Percentiles rank a stretch among this genome's conserved stretches.
phyloP scores from a whole-genome alignment of 35 echinoderm and acorn worm species.

The Lytechinus variegatus region DNA sequence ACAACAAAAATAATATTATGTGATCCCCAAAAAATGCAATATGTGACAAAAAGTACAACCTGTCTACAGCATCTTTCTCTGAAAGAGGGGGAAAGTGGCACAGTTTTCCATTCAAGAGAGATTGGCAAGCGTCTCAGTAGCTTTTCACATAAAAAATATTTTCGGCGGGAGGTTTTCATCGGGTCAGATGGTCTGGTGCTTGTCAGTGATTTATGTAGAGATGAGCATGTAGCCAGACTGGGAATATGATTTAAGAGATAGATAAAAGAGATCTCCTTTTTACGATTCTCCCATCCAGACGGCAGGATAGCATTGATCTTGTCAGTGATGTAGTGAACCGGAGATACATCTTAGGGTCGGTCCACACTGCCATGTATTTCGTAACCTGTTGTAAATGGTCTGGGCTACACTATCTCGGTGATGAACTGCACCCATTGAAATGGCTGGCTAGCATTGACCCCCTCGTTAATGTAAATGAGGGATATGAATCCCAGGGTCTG shows the following conservation, averaged over 20 bases:
- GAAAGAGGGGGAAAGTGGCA: too few species aligned
- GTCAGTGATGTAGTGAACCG: neutral
- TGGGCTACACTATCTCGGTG: too few species aligned
- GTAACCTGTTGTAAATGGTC: too few species aligned
- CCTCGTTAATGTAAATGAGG: neutral
- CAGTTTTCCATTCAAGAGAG: too few species aligned
- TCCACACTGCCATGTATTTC: too few species aligned
- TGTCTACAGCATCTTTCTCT: too few species aligned
- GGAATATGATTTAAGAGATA: neutral
- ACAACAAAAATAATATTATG: too few species aligned
- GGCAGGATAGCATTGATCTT: neutral
- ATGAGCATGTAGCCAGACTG: neutral
- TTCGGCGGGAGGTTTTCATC: neutral
- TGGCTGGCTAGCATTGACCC: neutral
- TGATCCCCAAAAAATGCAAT: too few species aligned
- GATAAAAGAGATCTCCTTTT: neutral
- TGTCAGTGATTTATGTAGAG: neutral
- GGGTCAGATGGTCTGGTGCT: neutral
- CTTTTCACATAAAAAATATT: neutral
- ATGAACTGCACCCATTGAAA: neutral
- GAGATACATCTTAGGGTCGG: neutral
- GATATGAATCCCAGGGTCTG: neutral
- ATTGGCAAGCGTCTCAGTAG: too few species aligned
- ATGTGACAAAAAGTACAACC: too few species aligned
- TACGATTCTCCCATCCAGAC: neutral